Conservation (phyloP, 2,888 invertebrate species). For the Brachypterus glaber region DNA sequence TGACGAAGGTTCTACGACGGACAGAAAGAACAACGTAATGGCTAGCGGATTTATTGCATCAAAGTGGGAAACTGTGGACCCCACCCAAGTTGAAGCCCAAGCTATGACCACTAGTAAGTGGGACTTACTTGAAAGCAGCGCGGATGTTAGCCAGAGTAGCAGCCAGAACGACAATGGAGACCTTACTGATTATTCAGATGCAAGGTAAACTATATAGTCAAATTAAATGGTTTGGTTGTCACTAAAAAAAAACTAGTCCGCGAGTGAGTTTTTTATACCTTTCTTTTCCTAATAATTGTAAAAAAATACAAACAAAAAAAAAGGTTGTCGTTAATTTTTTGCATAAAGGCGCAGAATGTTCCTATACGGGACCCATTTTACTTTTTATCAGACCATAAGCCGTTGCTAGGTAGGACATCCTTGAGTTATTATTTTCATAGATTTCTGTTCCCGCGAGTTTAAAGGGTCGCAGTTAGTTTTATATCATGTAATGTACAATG, state of each 20-base stretch:
- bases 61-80: conserved; percentile 95
- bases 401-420: too few species aligned
- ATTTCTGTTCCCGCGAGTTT: too few species aligned
- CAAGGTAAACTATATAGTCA: conserved; percentile 34
- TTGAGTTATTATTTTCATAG: too few species aligned
- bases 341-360: too few species aligned
- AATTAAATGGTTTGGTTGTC: too few species aligned
- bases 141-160: conserved; percentile 38
- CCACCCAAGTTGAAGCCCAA: conserved; percentile 68
- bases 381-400: too few species aligned
- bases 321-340: too few species aligned
- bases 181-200: conserved; percentile 37
- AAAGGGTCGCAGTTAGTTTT: too few species aligned
- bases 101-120: conserved; percentile 84
- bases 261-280: conserved; percentile 5
- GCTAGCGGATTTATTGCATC: conserved; percentile 78
- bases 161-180: conserved; percentile 35
- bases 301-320: background rate
- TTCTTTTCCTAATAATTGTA: background rate
- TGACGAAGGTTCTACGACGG: conserved; percentile 23
- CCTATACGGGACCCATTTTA: too few species aligned
- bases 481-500: too few species aligned
- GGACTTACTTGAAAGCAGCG: conserved; percentile 60
- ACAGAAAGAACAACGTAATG: conserved; percentile 29
- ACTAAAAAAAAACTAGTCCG: too few species aligned